Base-by-base conservation (phyloP, 64 coral and sea anemone genomes). In the Cladopsammia gracilis region DNA sequence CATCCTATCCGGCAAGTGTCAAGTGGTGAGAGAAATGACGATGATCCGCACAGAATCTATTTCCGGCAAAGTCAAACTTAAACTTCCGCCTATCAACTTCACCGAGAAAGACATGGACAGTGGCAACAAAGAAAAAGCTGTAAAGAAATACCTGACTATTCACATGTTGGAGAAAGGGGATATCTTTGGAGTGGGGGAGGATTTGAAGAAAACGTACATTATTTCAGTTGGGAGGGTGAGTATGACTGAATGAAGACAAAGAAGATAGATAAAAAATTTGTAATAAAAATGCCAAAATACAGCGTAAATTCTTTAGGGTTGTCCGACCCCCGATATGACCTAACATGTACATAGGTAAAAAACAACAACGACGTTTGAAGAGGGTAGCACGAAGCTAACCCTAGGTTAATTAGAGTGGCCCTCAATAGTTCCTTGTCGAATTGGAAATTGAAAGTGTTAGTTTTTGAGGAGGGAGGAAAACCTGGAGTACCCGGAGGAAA, bases 131-230 rank as follows among this genome's bases (percentile, higher is more conserved):
- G 86, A 88, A 79, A 83, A 48, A 62, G 52, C 86, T 19, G 91
- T 96, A 26, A 86, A 86, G 71, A 93, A 95, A 19, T 89, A 88
- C 42, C 80, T 98, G 6, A 87, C 82, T 9, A 78, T 98, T 13
- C 64, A 84, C 48, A 71, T 61, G 18, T 79, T 98, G 58, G 70
- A 88, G 56, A 74, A 85, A 77, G 94, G 94, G 13, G 97, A 95
- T 49, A 65, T 70, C 82, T 98, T 98, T 91, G 97, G 97, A 64
- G 94, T 98, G 15, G 97, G 97, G 6, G 97, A 98, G 58, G 94
- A 98, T 45, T 87, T 98, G 16, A 89, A 68, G 34, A 93, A 96
- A 70, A 96, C 97, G 1, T 96, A 77, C 70, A 96, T 98, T 52
- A 90, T 98, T 10, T 77, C 94, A 60, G 88, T 85, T 45, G 94